These are phyloP conservation scores for Oryzias curvinotus DNA, from an alignment of 2,113 vertebrate species.

Conservation along the genomic window DNA sequence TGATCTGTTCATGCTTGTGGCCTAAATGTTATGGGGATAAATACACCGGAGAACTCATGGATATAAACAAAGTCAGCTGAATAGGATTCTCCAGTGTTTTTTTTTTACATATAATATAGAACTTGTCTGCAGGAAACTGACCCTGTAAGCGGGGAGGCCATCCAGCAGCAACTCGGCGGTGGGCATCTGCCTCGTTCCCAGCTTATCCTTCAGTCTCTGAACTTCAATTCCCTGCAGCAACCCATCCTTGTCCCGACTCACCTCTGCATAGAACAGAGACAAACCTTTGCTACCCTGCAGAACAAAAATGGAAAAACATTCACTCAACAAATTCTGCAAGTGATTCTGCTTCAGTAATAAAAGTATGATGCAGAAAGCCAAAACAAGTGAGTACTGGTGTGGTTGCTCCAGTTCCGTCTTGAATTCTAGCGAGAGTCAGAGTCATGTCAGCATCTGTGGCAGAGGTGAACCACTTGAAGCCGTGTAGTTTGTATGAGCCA, in stretches of 20 bases:
- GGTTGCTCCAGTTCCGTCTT: conserved; percentile 71
- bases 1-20: too few relatives aligned
- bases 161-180: conserved; percentile 86
- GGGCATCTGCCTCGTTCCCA: conserved; percentile 86
- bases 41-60: too few relatives aligned
- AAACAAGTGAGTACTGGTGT: conserved; percentile 51
- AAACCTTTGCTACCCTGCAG: conserved; percentile 81
- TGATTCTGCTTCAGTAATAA: not conserved
- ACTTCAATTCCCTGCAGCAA: conserved; percentile 80
- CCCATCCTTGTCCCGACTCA: conserved; percentile 73
- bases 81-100: not conserved
- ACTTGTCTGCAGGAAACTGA: conserved; percentile 40
- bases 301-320: conserved; percentile 1
- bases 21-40: too few relatives aligned
- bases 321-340: not conserved
- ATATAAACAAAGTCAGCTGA: too few relatives aligned
- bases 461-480: conserved; percentile 89
- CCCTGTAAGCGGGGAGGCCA: conserved; percentile 77
- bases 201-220: conserved; percentile 87
- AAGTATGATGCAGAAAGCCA: not conserved
- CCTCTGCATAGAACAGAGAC: conserved; percentile 84
- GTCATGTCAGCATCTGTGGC: conserved; percentile 85
- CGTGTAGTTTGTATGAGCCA: conserved; percentile 79
- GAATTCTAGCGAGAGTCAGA: conserved; percentile 82
- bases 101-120: not conserved